These are phyloP conservation scores for Chloromyia formosa DNA, from an alignment of 2,888 invertebrate species.

Conservation along the genomic window DNA sequence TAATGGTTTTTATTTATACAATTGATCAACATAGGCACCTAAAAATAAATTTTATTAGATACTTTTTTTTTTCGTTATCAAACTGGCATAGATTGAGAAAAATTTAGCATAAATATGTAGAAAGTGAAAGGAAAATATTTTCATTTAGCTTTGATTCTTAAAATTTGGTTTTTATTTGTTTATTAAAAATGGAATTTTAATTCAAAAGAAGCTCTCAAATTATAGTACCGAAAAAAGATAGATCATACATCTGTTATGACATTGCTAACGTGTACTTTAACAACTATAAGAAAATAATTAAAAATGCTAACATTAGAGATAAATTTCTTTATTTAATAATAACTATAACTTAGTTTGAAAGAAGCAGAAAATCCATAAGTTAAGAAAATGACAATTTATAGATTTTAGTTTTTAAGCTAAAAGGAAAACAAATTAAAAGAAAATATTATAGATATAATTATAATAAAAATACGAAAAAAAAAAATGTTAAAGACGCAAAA, in stretches of 20 bases:
- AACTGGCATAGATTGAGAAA: no score
- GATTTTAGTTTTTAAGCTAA: slow-evolving; percentile 45
- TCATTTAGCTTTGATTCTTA: slow-evolving; percentile 12
- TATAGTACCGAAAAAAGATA: slow-evolving; percentile 3
- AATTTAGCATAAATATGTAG: no score
- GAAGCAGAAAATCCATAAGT: slow-evolving; percentile 40
- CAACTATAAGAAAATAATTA: slow-evolving; percentile 4
- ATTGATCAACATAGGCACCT: no score
- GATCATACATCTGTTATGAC: not conserved
- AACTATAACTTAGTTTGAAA: slow-evolving; percentile 41
- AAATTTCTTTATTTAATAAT: slow-evolving; percentile 46
- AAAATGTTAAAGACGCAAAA: slow-evolving; percentile 48
- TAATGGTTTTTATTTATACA: no score
- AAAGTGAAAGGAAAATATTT: slow-evolving; percentile 25
- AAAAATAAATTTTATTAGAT: no score
- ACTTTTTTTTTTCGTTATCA: no score
- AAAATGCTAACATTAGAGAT: slow-evolving; percentile 34
- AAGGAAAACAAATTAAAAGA: slow-evolving; percentile 13
- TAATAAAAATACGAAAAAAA: slow-evolving; percentile 29
- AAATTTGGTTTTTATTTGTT: slow-evolving; percentile 12
- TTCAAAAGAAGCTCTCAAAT: not conserved
- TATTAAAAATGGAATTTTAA: not conserved
- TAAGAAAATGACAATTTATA: slow-evolving; percentile 48
- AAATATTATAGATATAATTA: slow-evolving; percentile 47
- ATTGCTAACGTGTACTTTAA: not conserved